These are phyloP conservation scores for Phortica okadai DNA, from an alignment of 2,888 invertebrate genomes.

Conservation along the genomic window DNA sequence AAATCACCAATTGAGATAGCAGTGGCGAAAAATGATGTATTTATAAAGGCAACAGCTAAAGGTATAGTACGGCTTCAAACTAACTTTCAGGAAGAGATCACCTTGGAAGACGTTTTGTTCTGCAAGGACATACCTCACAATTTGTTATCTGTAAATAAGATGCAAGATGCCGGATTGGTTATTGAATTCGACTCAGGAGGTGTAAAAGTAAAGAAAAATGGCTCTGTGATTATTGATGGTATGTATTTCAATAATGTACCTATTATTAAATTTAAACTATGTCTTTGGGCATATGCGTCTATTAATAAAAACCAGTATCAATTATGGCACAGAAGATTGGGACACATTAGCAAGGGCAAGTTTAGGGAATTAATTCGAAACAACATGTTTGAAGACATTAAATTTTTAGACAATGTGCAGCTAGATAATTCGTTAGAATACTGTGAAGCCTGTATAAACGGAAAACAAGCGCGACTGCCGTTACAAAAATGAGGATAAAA, in stretches of 20 bases:
- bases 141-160: slow-evolving; percentile 58
- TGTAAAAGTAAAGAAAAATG: slow-evolving; percentile 61
- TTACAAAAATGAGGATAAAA: slow-evolving; percentile 55
- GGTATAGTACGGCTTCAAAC: background rate
- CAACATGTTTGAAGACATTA: slow-evolving; percentile 43
- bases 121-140: slow-evolving; percentile 66
- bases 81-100: background rate
- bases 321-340: slow-evolving; percentile 50
- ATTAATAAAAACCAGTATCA: slow-evolving; percentile 33
- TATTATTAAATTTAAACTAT: slow-evolving; percentile 40
- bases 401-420: slow-evolving; percentile 37
- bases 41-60: slow-evolving; percentile 20
- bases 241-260: slow-evolving; percentile 38
- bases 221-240: slow-evolving; percentile 32
- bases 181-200: slow-evolving; percentile 46
- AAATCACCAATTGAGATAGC: slow-evolving; percentile 58
- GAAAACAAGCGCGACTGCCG: slow-evolving; percentile 67
- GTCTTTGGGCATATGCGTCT: slow-evolving; percentile 18
- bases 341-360: slow-evolving; percentile 47
- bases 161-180: slow-evolving; percentile 62
- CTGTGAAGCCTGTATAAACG: too few species aligned
- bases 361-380: slow-evolving; percentile 47
- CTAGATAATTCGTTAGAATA: slow-evolving; percentile 36
- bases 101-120: slow-evolving; percentile 53
- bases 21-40: slow-evolving; percentile 52